Conservation (phyloP, 2,797 vertebrate species). For the Toxotes lorentzi region DNA sequence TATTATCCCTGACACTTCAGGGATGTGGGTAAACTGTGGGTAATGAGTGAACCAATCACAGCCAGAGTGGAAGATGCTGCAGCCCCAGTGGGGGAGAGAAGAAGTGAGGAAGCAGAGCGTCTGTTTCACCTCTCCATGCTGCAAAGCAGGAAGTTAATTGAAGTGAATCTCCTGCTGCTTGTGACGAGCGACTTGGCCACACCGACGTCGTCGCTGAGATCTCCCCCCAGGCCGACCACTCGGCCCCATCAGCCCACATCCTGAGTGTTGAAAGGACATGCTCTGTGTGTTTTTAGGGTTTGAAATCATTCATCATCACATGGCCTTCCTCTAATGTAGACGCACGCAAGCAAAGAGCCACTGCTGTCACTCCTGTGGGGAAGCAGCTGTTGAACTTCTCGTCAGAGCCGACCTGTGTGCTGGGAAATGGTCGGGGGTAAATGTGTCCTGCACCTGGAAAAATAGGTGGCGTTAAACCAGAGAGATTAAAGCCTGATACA, state of each 20-base stretch:
- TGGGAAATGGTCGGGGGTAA: background rate
- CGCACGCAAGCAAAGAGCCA: background rate
- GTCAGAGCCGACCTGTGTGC: background rate
- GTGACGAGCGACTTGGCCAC: background rate
- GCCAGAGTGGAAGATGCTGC: background rate
- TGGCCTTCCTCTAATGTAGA: background rate
- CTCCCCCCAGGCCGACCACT: background rate
- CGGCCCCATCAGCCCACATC: background rate
- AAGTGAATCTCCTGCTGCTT: constrained; percentile 36
- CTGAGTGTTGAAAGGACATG: constrained; percentile 11
- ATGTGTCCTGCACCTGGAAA: background rate
- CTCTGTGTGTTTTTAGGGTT: constrained; percentile 7
- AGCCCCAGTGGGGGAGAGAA: background rate
- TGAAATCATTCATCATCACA: constrained; percentile 2
- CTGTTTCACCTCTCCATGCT: constrained; percentile 14
- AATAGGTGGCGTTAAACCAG: background rate
- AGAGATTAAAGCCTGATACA: background rate
- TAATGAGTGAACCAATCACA: constrained; percentile 8
- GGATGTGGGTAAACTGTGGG: constrained; percentile 22
- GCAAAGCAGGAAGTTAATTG: constrained; percentile 38
- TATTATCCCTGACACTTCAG: constrained; percentile 17
- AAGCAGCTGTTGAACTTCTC: constrained; percentile 16
- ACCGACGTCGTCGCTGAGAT: background rate
- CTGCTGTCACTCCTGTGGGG: background rate
- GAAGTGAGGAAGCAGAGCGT: constrained; percentile 14